phyloP scores from a whole-genome alignment of 2,113 vertebrate species.

The Suncus etruscus region DNA sequence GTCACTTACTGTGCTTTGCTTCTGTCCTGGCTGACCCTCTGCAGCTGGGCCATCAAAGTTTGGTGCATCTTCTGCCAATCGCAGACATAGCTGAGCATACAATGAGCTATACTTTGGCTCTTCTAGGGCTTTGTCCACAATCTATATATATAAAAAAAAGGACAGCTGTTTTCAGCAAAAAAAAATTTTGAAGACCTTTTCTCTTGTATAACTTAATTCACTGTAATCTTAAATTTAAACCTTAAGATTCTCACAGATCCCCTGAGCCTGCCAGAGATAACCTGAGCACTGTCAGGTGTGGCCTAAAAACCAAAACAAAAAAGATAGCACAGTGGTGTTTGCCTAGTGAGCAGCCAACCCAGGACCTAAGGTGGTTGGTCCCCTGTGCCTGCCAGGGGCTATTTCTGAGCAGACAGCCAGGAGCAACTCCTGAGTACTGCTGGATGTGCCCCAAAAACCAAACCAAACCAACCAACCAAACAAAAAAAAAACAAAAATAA shows the following conservation, averaged over 20 bases:
- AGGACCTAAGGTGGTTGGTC: too few relatives aligned
- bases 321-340: too few relatives aligned
- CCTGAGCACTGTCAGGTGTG: too few relatives aligned
- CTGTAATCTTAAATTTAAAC: background rate
- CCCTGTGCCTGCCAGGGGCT: too few relatives aligned
- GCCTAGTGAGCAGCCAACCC: too few relatives aligned
- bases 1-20: conserved; percentile 98
- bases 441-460: too few relatives aligned
- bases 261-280: too few relatives aligned
- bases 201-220: background rate
- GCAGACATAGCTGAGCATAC: conserved; percentile 99
- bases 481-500: too few relatives aligned
- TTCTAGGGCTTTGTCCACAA: conserved; percentile 99
- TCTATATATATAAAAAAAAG: conserved; percentile 88
- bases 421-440: too few relatives aligned
- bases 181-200: background rate
- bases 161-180: background rate
- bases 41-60: conserved; percentile 99
- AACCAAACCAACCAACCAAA: too few relatives aligned
- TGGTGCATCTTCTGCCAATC: conserved; percentile 99
- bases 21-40: conserved; percentile 99
- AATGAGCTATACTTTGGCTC: conserved; percentile 99
- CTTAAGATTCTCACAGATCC: background rate
- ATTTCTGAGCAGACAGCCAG: too few relatives aligned
- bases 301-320: too few relatives aligned